Evolutionary conservation across 1,140 invertebrate species (phyloP).

Genomic region (Yoshiicerus persimilis): DNA sequence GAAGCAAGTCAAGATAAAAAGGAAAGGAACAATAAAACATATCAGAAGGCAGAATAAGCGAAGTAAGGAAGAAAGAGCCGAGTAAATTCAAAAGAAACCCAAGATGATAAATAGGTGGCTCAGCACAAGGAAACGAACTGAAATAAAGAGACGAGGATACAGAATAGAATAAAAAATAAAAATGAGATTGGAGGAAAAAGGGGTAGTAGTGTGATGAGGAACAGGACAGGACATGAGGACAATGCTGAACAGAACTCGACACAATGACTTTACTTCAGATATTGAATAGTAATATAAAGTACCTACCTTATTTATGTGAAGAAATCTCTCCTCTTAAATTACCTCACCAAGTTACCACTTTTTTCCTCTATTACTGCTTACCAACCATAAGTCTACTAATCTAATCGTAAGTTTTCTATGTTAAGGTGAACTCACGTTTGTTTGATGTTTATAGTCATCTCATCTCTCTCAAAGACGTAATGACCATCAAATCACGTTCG

Average conservation of each 20-base stretch:
- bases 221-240: background rate
- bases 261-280: background rate
- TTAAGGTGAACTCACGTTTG: background rate
- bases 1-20: background rate
- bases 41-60: background rate
- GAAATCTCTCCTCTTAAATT: no score
- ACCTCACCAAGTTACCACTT: background rate
- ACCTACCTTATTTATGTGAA: background rate
- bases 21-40: background rate
- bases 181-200: background rate
- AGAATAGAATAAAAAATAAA: conserved; percentile 8
- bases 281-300: background rate
- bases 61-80: background rate
- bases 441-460: conserved; percentile 1
- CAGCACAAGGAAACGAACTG: background rate
- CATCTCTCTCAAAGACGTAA: background rate
- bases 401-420: background rate
- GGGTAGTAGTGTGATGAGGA: background rate
- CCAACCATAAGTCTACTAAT: background rate
- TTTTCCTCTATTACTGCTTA: background rate
- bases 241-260: background rate
- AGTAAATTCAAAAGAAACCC: background rate
- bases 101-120: conserved; percentile 4
- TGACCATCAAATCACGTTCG: conserved; percentile 4
- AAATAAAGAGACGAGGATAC: background rate